Conservation (phyloP, 2,888 invertebrate species). For the Cheilosia impressa region DNA sequence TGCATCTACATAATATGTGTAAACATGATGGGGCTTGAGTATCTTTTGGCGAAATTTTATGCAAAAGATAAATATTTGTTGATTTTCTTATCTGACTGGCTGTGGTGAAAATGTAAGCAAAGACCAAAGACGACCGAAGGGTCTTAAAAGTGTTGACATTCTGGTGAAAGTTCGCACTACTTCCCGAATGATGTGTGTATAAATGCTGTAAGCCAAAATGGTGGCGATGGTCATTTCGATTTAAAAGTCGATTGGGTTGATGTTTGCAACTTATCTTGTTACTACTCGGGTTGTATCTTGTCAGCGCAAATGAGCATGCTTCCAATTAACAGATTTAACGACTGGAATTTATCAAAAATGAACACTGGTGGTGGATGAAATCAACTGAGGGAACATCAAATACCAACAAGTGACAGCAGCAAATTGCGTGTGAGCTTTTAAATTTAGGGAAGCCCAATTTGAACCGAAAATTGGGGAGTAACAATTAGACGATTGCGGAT, state of each 20-base stretch:
- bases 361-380: too few species aligned
- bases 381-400: too few species aligned
- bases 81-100: too few species aligned
- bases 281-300: too few species aligned
- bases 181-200: conserved; percentile 2
- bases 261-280: neutral
- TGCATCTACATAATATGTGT: conserved; percentile 9
- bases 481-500: too few species aligned
- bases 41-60: conserved; percentile 5
- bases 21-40: neutral
- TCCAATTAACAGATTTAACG: too few species aligned
- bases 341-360: too few species aligned
- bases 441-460: too few species aligned
- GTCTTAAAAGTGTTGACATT: conserved; percentile 11
- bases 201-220: neutral
- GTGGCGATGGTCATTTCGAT: neutral
- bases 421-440: too few species aligned
- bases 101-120: conserved; percentile 1
- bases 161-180: conserved; percentile 48
- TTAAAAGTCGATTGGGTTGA: neutral
- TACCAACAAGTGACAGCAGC: too few species aligned
- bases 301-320: too few species aligned
- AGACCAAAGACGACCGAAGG: conserved; percentile 9
- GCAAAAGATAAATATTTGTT: neutral
- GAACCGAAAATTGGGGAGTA: too few species aligned